Percentiles rank a stretch among this genome's conserved stretches.
phyloP scores from a whole-genome alignment of 2,888 invertebrate genomes.

The Petrolisthes manimaculis region DNA sequence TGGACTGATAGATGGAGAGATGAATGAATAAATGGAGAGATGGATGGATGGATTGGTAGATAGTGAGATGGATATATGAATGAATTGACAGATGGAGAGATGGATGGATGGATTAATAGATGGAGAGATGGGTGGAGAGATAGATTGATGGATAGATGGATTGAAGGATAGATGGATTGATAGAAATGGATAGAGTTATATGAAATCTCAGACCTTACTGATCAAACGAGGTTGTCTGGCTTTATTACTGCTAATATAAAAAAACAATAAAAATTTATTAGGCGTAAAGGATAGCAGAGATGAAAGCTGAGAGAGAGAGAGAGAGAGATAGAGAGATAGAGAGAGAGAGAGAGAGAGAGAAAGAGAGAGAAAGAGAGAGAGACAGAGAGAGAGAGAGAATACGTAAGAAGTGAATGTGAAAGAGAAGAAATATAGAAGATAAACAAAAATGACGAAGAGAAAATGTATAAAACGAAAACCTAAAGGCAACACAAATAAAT shows the following conservation, averaged over 20 bases:
- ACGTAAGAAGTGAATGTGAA: background rate
- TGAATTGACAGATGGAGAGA: too few relatives aligned
- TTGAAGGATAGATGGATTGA: slow-evolving; percentile 23
- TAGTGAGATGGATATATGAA: too few relatives aligned
- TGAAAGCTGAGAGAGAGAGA: background rate
- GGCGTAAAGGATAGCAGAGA: background rate
- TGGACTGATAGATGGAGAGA: too few relatives aligned
- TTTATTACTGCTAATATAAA: too few relatives aligned
- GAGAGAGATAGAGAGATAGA: background rate
- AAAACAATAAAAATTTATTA: too few relatives aligned
- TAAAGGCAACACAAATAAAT: too few relatives aligned
- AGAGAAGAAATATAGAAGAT: background rate
- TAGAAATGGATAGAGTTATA: background rate
- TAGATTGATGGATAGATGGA: background rate
- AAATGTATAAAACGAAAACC: background rate
- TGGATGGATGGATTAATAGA: too few relatives aligned
- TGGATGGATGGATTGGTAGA: too few relatives aligned
- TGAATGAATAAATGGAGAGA: too few relatives aligned
- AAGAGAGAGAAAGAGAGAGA: background rate
- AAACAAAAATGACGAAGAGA: background rate
- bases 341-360: background rate
- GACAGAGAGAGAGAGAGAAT: background rate
- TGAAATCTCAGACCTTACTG: too few relatives aligned
- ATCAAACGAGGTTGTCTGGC: too few relatives aligned
- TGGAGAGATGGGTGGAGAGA: background rate